Base-by-base conservation (phyloP, 2,113 vertebrate species). In the Cynoglossus semilaevis region DNA sequence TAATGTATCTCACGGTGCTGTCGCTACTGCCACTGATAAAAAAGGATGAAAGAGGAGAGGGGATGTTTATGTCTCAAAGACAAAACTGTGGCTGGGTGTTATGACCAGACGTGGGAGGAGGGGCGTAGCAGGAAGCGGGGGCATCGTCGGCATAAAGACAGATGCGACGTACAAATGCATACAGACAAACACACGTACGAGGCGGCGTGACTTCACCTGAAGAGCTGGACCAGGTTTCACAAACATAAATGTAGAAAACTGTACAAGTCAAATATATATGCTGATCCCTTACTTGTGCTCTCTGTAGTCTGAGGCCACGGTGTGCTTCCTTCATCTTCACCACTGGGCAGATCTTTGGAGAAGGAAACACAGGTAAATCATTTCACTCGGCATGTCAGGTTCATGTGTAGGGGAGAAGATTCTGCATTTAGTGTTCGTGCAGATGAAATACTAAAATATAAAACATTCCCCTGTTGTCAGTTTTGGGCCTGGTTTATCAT, bases 261-360 rank as follows among this genome's bases (percentile, higher is more conserved):
- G 51, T 22, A 52, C 11, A 16, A 53, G 22, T 51, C 9, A 17
- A 46, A 1, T 51, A 6, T 12, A 67, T 62, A 36, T 45, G 47
- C 11, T 34, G 37, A 9, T 47, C 29, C 18, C 79, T 89, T 85
- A 92, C 91, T 86, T 80, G 84, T 89, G 70, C 36, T 82, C 14
- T 76, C 83, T 0, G 51, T 15, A 36, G 36, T 46, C 0, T 52
- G 12, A 15, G 80, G 66, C 67, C 88, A 88, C 0, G 87, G 76
- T 1, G 90, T 76, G 77, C 91, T 92, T 43, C 91, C 90, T 17
- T 85, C 88, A 14, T 91, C 90, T 19, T 91, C 90, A 71, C 91
- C 90, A 51, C 90, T 91, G 58, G 86, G 89, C 13, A 69, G 58
- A 16, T 90, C 89, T 91, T 9, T 42, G 50, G 45, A 74, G 52